Base-by-base conservation (phyloP, 2,888 invertebrate genomes). In the Hypomecis punctinalis region DNA sequence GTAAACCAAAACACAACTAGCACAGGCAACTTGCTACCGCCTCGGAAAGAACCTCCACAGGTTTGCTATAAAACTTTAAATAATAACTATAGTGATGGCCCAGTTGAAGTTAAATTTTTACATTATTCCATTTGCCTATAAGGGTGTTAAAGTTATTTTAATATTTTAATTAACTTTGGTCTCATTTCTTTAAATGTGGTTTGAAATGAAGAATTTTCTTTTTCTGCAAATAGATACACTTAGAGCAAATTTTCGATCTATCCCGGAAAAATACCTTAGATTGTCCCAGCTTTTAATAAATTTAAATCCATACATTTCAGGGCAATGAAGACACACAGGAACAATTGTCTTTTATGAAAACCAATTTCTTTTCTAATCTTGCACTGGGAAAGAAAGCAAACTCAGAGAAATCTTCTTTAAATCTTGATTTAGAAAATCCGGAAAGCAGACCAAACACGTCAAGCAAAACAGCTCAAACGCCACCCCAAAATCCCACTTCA, bases 351-450 rank as follows among this genome's bases (percentile, higher is more conserved):
- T 46, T 23, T 37, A 35, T 0, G 9, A 55, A 71, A 59, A n/a
- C 51, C 37, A 33, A 13, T 2, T 71, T 68, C 57, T 66, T 69
- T 46, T 57, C 57, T 43, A 58, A 57, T 56, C 66, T 69, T 51
- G 33, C 55, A 49, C 57, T 67, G 40, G 10, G 46, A 45, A 69
- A 63, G 37, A 65, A 3, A 53, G n/a, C 4, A 37, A 40, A 13
- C 6, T 6, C 5, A 40, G 40, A 40, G 6, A 52, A 52, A 33
- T 5, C 52, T 0, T 0, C 33, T 11, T 11, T 5, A 40, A 35
- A 13, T n/a, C 35, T 42, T 13, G 40, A 40, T 33, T 55, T 39
- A 23, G 51, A 45, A 36, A 43, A 36, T 11, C 9, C 45, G 5
- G 39, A 53, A 10, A 13, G 6, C 3, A 10, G 40, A 5, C 47